These are phyloP conservation scores for Narcine bancroftii DNA, from an alignment of 2,113 vertebrate species.

Conservation along the genomic window DNA sequence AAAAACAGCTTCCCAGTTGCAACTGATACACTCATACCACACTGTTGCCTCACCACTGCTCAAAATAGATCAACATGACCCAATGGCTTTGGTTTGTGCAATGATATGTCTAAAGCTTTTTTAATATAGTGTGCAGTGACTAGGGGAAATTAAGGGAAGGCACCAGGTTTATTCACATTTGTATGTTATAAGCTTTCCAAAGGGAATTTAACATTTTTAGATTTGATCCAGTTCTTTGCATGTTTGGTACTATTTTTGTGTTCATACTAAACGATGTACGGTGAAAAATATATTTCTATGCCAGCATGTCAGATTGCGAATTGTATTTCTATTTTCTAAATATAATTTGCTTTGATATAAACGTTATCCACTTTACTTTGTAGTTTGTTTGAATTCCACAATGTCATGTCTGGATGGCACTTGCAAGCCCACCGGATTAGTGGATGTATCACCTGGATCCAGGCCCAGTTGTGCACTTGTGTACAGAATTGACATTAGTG, in stretches of 20 bases:
- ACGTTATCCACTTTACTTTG: background rate
- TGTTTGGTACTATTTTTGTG: background rate
- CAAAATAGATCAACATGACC: background rate
- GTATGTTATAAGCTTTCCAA: background rate
- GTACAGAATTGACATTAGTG: background rate
- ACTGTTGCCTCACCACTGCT: background rate
- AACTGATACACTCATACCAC: background rate
- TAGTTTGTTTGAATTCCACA: background rate
- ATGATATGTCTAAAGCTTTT: no score
- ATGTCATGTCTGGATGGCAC: background rate
- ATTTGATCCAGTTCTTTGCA: background rate
- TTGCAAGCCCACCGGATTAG: background rate
- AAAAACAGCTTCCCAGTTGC: background rate
- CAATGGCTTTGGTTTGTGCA: background rate
- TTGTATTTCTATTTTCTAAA: background rate
- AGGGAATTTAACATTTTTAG: background rate
- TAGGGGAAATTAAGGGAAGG: background rate
- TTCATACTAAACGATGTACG: background rate
- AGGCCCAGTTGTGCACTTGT: background rate
- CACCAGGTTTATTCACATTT: background rate
- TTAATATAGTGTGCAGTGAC: background rate
- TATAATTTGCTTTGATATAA: constrained; percentile 7
- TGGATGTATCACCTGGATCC: background rate
- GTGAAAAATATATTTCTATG: background rate
- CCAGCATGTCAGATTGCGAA: background rate